Percentiles rank a stretch among this genome's conserved stretches.
These are phyloP conservation scores for Pterocles orientalis DNA, from an alignment of 2,113 vertebrate species.

Conservation along the genomic window DNA sequence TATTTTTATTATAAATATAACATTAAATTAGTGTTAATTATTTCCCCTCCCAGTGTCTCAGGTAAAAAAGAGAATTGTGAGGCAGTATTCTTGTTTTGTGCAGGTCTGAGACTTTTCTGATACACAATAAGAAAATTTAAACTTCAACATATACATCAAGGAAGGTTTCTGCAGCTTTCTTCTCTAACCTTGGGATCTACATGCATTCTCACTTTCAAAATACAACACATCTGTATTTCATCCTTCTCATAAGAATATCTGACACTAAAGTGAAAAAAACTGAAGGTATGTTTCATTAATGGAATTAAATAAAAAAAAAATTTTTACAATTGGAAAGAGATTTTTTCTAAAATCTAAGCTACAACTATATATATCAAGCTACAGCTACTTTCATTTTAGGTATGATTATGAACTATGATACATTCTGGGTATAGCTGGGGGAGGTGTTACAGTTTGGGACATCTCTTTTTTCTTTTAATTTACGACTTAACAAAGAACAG, in stretches of 20 bases:
- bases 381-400: neutral
- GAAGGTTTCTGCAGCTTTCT: neutral
- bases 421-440: neutral
- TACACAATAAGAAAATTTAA: neutral
- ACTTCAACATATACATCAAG: neutral
- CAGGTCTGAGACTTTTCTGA: neutral
- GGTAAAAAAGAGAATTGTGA: neutral
- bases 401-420: neutral
- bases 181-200: neutral
- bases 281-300: neutral
- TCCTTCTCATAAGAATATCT: neutral
- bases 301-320: neutral
- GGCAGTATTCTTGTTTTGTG: neutral
- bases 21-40: neutral
- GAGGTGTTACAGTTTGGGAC: neutral
- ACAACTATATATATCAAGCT: neutral
- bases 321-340: neutral
- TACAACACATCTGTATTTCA: neutral
- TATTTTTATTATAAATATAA: neutral
- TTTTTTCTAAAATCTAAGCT: neutral
- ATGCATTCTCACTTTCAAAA: neutral
- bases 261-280: neutral
- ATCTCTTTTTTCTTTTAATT: neutral
- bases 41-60: neutral
- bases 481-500: neutral